Percentiles rank a stretch among this genome's conserved stretches.
phyloP scores from a whole-genome alignment of 2,113 vertebrate genomes.

The Psilopogon haemacephalus region DNA sequence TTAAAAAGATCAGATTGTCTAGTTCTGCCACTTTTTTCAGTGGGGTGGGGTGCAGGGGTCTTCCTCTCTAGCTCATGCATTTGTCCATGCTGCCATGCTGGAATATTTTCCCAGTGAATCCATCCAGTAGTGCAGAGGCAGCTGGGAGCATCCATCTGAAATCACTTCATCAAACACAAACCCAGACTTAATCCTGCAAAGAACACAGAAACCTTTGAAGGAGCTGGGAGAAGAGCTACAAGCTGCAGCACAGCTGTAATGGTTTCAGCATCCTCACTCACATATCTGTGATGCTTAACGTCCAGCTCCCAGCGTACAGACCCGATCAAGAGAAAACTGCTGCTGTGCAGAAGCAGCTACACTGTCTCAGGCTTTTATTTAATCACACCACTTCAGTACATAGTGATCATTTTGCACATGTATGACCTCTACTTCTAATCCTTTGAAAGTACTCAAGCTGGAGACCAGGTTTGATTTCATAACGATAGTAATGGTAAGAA shows the following conservation, averaged over 20 bases:
- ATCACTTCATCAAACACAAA: neutral
- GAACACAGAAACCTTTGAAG: neutral
- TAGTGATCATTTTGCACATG: neutral
- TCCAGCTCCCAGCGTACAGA: neutral
- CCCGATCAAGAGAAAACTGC: neutral
- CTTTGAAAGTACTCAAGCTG: neutral
- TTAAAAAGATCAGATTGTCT: conserved; percentile 32
- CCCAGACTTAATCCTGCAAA: neutral
- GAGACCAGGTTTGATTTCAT: neutral
- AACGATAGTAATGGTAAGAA: neutral
- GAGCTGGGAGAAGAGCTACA: neutral
- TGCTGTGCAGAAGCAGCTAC: neutral
- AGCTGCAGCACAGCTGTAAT: neutral
- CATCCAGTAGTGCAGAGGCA: neutral
- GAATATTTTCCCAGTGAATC: neutral
- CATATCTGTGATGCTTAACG: neutral
- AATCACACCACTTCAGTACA: neutral
- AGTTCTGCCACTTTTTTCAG: neutral
- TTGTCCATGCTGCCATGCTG: neutral
- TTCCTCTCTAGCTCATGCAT: accelerated
- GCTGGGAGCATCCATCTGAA: neutral
- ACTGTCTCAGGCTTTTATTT: conserved; percentile 8
- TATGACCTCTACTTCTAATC: neutral
- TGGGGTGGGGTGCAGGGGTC: neutral
- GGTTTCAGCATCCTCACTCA: neutral